Evolutionary conservation across 2,797 vertebrate species (phyloP).

Genomic region (Podarcis lilfordi): DNA sequence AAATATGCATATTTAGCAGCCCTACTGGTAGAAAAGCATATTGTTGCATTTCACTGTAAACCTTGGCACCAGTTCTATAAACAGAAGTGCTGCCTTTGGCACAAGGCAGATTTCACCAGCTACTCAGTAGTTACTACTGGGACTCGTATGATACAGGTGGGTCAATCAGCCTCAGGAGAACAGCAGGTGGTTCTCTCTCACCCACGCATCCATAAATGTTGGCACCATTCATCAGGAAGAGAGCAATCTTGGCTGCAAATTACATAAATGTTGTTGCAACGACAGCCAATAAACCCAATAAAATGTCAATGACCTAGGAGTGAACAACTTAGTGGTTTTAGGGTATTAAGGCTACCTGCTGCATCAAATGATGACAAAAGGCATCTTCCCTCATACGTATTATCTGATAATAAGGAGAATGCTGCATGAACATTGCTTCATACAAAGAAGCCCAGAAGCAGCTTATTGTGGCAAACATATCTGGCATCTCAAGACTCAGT

Average conservation of each 20-base stretch:
- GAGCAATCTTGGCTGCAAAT: background rate
- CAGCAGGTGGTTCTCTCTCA: background rate
- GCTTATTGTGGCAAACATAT: background rate
- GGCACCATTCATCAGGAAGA: background rate
- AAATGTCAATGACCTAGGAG: constrained; percentile 6
- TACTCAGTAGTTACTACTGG: background rate
- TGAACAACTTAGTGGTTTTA: background rate
- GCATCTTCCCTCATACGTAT: background rate
- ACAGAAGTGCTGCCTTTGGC: background rate
- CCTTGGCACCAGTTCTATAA: background rate
- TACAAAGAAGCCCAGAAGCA: background rate
- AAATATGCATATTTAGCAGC: background rate
- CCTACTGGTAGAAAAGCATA: background rate
- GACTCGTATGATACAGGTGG: background rate
- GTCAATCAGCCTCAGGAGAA: background rate
- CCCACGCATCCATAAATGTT: background rate
- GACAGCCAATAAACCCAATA: background rate
- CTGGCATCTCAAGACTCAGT: background rate
- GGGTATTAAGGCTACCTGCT: background rate
- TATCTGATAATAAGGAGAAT: background rate
- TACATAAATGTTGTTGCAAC: background rate
- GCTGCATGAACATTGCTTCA: background rate
- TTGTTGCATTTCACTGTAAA: background rate
- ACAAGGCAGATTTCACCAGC: background rate
- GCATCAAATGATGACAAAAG: background rate